These are phyloP conservation scores for Petromus typicus DNA, from an alignment of 2,113 vertebrate species.

Conservation along the genomic window DNA sequence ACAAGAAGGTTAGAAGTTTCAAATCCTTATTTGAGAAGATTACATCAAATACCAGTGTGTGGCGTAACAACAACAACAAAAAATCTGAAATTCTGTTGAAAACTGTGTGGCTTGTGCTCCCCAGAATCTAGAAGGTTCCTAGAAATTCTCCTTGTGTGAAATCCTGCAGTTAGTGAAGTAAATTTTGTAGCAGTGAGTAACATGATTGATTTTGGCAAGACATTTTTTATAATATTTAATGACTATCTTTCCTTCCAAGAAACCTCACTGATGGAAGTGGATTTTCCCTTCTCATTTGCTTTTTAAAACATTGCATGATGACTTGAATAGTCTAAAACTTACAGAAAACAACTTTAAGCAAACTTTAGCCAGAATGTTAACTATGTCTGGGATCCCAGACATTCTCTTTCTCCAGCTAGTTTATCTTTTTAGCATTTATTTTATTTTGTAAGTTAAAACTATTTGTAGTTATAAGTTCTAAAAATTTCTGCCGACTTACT, in stretches of 20 bases:
- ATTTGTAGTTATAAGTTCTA: constrained; percentile 18
- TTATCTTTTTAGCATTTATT: neutral
- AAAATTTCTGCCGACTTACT: constrained; percentile 3
- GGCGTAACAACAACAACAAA: neutral
- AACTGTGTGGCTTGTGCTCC: neutral
- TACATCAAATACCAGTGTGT: neutral
- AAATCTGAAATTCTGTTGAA: neutral
- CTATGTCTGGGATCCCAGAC: neutral
- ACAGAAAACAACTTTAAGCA: neutral
- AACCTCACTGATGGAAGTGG: neutral
- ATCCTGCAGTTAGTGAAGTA: neutral
- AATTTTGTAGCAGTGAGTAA: neutral
- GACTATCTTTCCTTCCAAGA: neutral
- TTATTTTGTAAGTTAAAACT: constrained; percentile 32
- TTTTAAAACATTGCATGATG: neutral
- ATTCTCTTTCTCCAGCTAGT: neutral
- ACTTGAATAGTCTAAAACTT: constrained; percentile 49
- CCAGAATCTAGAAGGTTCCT: neutral
- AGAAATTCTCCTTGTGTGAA: neutral
- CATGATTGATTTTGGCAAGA: neutral
- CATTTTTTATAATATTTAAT: constrained; percentile 27
- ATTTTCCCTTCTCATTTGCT: constrained; percentile 31
- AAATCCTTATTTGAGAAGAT: constrained; percentile 29
- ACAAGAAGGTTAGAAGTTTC: neutral
- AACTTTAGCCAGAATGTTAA: constrained; percentile 31